phyloP scores from a whole-genome alignment of 2,888 invertebrate species.

The Hydropsyche betteni region DNA sequence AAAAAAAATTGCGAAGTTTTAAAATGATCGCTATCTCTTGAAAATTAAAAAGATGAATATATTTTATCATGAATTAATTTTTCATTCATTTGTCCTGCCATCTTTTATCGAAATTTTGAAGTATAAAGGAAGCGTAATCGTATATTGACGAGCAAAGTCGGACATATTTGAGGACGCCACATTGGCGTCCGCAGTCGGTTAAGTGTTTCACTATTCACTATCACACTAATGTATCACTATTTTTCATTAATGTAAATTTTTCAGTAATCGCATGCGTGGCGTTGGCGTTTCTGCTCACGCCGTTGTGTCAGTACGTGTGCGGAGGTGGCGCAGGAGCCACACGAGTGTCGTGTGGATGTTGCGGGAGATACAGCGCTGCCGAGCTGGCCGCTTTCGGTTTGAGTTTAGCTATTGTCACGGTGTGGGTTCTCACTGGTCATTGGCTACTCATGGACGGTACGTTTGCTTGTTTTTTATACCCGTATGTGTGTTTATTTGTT shows the following conservation, averaged over 20 bases:
- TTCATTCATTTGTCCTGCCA: no score
- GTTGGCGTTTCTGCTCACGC: slow-evolving; percentile 92
- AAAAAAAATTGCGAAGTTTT: no score
- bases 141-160: no score
- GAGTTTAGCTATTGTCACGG: slow-evolving; percentile 92
- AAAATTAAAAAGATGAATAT: no score
- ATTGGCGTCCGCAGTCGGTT: no score
- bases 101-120: no score
- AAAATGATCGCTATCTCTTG: no score
- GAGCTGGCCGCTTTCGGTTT: slow-evolving; percentile 93
- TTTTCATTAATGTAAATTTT: neutral
- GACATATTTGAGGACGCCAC: no score
- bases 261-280: slow-evolving; percentile 95
- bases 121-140: no score
- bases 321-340: slow-evolving; percentile 73
- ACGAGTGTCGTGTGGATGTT: slow-evolving; percentile 88
- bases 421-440: slow-evolving; percentile 98
- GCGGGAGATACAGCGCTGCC: slow-evolving; percentile 93
- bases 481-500: neutral
- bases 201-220: no score
- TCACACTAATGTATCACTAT: no score
- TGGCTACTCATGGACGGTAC: slow-evolving; percentile 97
- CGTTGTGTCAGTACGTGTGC: slow-evolving; percentile 94
- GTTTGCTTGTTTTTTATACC: neutral
- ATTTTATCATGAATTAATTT: no score